A percentile compares a stretch with the other conserved stretches of the same genome.
Conservation (phyloP, 2,888 invertebrate genomes). For the Pristionchus maxplancki region DNA sequence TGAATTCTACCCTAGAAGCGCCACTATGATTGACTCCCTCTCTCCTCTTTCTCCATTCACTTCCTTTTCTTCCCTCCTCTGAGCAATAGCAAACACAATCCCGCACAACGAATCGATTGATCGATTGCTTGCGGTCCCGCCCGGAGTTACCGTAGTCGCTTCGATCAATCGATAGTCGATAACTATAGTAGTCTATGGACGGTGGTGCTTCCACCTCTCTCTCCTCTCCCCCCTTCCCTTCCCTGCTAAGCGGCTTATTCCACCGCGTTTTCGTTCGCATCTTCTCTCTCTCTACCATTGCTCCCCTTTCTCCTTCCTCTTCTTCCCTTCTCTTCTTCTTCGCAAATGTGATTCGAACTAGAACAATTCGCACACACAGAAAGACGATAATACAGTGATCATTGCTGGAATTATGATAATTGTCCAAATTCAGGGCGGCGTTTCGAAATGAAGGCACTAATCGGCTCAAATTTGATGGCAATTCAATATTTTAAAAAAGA, state of each 20-base stretch:
- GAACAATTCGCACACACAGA: slow-evolving; percentile 44
- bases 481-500: not conserved
- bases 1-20: not conserved
- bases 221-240: not conserved
- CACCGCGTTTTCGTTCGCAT: slow-evolving; percentile 9
- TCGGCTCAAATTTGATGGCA: not conserved
- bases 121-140: not conserved
- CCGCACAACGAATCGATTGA: not conserved
- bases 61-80: not conserved
- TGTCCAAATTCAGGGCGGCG: not conserved
- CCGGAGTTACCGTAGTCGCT: not conserved
- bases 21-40: not conserved
- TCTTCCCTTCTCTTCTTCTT: not conserved
- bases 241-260: slow-evolving; percentile 45
- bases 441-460: slow-evolving; percentile 4
- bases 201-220: slow-evolving; percentile 8
- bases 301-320: slow-evolving; percentile 21
- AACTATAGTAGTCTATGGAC: not conserved
- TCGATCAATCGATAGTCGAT: slow-evolving; percentile 10
- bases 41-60: not conserved
- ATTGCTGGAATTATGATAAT: not conserved
- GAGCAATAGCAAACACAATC: slow-evolving; percentile 36
- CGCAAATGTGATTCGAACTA: slow-evolving; percentile 45
- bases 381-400: not conserved
- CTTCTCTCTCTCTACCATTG: slow-evolving; percentile 12